Evolutionary conservation across 2,888 invertebrate genomes (phyloP), one percentile per base, ranked within the genome.

Genomic region (Plagodis pulveraria): DNA sequence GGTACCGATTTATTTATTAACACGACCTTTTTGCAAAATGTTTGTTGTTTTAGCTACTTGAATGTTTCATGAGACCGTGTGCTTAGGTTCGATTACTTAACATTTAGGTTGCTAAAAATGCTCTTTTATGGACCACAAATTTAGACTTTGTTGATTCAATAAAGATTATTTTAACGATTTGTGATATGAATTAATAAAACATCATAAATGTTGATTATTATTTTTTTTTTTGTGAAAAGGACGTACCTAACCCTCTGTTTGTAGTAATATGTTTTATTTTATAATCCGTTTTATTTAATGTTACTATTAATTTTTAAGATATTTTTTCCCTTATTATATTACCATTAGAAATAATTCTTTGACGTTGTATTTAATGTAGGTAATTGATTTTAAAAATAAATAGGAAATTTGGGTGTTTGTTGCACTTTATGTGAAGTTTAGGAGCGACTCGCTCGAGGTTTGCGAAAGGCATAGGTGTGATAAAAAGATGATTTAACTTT

Each of bases 251-350:
- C 49, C 50, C 42, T 49, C 47, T 55, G 53, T 53, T 56, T 56
- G 38, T 61, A 61, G 56, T 52, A 49, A 49, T 60, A 34, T 42
- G 49, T 52, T 56, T 61, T 49, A 12, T 42, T 55, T 54, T 56
- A 70, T 72, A 80, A 82, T 83, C 77, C 75, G 71, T 83, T 84
- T 84, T 87, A 84, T 87, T 86, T 89, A 88, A 90, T 85, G 89
- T 91, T 89, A 91, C 87, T 90, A 89, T 89, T 89, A 87, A 74
- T 87, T 86, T 86, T 80, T 89, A 90, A 87, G 87, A 77, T 81
- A 79, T 82, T 85, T 85, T 82, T 82, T 76, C 73, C 78, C 76
- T 72, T 75, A 68, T 73, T 48, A 73, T 77, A 83, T 86, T 90
- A 90, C 90, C 90, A 89, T 86, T 90, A 90, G 87, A 74, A 56